Evolutionary conservation across 1,140 invertebrate species (phyloP).

Genomic region (Drosophila tristis): DNA sequence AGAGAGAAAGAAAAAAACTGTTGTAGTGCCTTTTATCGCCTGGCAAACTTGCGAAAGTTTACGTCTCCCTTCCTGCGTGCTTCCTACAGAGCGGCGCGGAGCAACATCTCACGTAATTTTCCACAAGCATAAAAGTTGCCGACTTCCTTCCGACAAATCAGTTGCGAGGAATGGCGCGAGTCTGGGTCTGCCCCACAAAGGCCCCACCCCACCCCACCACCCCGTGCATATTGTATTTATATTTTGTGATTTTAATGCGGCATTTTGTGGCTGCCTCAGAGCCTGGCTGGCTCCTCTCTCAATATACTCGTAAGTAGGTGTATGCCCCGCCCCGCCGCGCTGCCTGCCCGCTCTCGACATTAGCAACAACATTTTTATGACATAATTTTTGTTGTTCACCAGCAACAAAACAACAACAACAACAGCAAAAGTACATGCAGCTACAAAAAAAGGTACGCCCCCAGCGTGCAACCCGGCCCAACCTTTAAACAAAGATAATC

Average conservation of each 20-base stretch:
- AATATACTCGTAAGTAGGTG: too few species aligned
- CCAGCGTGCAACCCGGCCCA: too few species aligned
- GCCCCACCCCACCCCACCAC: too few species aligned
- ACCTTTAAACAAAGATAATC: constrained; percentile 50
- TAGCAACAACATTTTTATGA: constrained; percentile 72
- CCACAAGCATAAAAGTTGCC: constrained; percentile 75
- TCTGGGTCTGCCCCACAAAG: constrained; percentile 10
- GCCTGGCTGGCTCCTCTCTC: constrained; percentile 1
- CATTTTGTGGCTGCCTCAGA: constrained; percentile 65
- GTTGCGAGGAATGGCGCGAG: constrained; percentile 17
- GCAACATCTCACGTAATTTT: constrained; percentile 66
- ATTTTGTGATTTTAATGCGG: constrained; percentile 79
- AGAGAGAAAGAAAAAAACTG: not conserved
- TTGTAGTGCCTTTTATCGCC: constrained; percentile 63
- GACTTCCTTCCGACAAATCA: constrained; percentile 40
- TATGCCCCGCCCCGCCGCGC: too few species aligned
- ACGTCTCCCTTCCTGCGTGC: constrained; percentile 9
- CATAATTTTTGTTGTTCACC: constrained; percentile 65
- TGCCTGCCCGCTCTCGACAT: constrained; percentile 36
- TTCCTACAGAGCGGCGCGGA: too few species aligned
- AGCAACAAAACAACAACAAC: constrained; percentile 16
- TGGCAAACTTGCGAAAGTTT: constrained; percentile 68
- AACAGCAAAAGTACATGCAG: constrained; percentile 10
- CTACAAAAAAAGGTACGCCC: constrained; percentile 9
- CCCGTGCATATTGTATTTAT: constrained; percentile 74